These are phyloP conservation scores for Apamea crenata DNA, from an alignment of 2,888 invertebrate genomes.

Conservation along the genomic window DNA sequence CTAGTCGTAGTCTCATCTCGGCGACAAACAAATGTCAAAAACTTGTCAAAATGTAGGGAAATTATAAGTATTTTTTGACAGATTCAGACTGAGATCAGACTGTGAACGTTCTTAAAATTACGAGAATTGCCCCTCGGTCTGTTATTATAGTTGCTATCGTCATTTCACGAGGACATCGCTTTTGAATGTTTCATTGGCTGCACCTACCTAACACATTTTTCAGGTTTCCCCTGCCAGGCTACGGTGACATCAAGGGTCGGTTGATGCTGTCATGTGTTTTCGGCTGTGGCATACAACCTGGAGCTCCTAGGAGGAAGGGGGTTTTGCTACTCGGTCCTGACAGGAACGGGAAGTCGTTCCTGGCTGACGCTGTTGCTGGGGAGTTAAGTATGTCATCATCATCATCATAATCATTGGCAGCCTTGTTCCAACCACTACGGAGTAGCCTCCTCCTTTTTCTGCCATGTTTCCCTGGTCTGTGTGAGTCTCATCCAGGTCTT, in stretches of 20 bases:
- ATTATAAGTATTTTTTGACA: too few species aligned
- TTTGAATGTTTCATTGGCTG: neutral
- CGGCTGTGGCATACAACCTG: slow-evolving; percentile 74
- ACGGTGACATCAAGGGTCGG: slow-evolving; percentile 74
- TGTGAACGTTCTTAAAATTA: too few species aligned
- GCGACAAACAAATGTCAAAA: too few species aligned
- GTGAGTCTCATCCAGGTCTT: too few species aligned
- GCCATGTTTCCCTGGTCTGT: too few species aligned
- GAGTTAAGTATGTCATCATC: slow-evolving; percentile 73
- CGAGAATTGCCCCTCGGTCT: too few species aligned
- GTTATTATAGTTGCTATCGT: too few species aligned
- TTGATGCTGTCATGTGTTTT: slow-evolving; percentile 75
- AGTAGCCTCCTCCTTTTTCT: too few species aligned
- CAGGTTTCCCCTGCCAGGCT: slow-evolving; percentile 76
- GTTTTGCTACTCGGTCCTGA: slow-evolving; percentile 75
- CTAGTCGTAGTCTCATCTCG: too few species aligned
- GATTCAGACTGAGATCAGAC: too few species aligned
- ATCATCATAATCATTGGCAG: neutral
- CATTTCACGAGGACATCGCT: neutral
- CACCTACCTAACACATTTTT: neutral
- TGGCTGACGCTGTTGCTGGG: slow-evolving; percentile 77
- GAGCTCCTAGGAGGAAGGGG: slow-evolving; percentile 69
- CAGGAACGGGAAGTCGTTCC: slow-evolving; percentile 77
- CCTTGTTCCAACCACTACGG: too few species aligned
- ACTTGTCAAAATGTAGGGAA: too few species aligned